These are phyloP conservation scores for Dolomedes plantarius DNA, from an alignment of 2,888 invertebrate species.

Conservation along the genomic window DNA sequence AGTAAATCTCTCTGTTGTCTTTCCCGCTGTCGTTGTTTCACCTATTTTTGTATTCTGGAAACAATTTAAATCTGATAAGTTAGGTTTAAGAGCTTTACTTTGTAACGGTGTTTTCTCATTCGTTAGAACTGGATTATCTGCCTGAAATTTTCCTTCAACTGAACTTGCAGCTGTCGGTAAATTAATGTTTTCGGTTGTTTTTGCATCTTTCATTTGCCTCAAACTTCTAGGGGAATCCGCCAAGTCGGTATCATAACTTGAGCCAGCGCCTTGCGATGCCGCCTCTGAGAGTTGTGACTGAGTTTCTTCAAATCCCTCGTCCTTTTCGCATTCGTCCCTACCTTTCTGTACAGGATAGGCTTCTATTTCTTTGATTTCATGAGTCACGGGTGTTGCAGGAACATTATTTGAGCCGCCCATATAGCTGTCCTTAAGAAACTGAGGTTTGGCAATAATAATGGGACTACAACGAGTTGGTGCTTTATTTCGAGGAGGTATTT, in stretches of 20 bases:
- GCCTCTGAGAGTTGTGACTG: constrained; percentile 83
- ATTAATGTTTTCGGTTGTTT: no score
- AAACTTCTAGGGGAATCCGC: constrained; percentile 73
- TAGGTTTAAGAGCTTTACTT: neutral
- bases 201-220: constrained; percentile 40
- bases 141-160: neutral
- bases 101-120: neutral
- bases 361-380: constrained; percentile 38
- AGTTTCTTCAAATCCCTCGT: constrained; percentile 93
- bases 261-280: constrained; percentile 63
- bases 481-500: constrained; percentile 20
- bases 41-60: neutral
- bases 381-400: constrained; percentile 39
- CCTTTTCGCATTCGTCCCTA: constrained; percentile 84
- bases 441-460: constrained; percentile 37
- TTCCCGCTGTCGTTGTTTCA: neutral
- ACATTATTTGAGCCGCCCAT: constrained; percentile 34
- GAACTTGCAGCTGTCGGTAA: neutral
- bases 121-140: neutral
- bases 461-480: neutral
- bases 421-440: constrained; percentile 48
- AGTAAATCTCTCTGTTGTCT: neutral
- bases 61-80: neutral
- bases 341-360: constrained; percentile 28
- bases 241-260: constrained; percentile 66